Evolutionary conservation across 2,888 invertebrate species (phyloP), one percentile per base, ranked within the genome.

Genomic region (Sarcophaga variegata): DNA sequence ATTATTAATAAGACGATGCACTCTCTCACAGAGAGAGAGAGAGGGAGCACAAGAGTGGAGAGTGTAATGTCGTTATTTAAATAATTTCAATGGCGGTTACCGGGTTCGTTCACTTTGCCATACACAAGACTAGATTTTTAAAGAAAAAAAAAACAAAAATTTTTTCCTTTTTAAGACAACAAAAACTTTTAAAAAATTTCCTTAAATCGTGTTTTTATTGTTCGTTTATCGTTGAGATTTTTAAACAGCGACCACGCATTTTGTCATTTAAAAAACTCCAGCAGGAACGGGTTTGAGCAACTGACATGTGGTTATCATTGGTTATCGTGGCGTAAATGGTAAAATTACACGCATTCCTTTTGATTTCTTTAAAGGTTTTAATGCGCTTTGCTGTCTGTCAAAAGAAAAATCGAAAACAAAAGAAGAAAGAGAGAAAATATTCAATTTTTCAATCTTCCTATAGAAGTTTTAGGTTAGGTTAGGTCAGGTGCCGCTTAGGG

Each of bases 271-370:
- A 54, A 54, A 54, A 54, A 54, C 54, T 17, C 54, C 54, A 54
- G 4, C 1, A 17, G 54, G 17, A 54, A 54, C 54, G 14, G 54
- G 54, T 54, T 54, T 54, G 17, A 54, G 37, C 37, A 54, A 54
- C 54, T 14, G 17, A 14, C 54, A 37, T 20, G 22, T 47, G 45
- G 45, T 47, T 47, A 20, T 47, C 45, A 67, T 25, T 54, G 54
- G n/a, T 20, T 3, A 69, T 11, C 22, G n/a, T 72, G 25, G 60
- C 72, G 62, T 59, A 60, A 72, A 72, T 60, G n/a, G 60, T 37
- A 72, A 45, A 72, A 72, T 60, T 4, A 72, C 17, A 69, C 3
- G 69, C 27, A 47, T 54, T 54, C 54, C 54, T 54, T 54, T 12
- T 14, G 54, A 54, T 54, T 54, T 12, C 10, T 54, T 17, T 54